phyloP scores from a whole-genome alignment of 2,113 vertebrate species.

The Hemiscyllium ocellatum region DNA sequence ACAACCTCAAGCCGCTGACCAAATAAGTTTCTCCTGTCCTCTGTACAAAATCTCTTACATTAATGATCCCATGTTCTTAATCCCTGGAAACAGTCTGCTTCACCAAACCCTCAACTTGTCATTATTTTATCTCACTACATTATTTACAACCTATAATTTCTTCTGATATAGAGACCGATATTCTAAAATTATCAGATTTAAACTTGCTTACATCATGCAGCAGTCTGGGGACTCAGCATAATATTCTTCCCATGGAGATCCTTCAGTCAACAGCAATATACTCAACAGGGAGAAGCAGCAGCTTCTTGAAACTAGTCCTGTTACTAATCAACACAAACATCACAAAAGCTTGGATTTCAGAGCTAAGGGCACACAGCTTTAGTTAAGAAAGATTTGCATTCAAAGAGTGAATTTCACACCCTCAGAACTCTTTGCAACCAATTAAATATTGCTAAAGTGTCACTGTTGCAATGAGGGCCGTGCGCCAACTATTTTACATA shows the following conservation, averaged over 20 bases:
- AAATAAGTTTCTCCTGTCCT: neutral
- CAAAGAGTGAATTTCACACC: neutral
- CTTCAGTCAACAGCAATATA: neutral
- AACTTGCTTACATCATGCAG: neutral
- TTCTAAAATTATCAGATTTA: neutral
- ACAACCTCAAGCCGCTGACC: neutral
- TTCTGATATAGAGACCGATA: neutral
- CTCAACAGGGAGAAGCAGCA: neutral
- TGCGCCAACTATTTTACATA: too few relatives aligned
- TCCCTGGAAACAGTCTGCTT: neutral
- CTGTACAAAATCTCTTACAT: neutral
- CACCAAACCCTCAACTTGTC: neutral
- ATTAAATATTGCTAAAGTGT: neutral
- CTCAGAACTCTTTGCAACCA: neutral
- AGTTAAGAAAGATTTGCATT: neutral
- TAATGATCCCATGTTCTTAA: neutral
- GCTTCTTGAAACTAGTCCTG: neutral
- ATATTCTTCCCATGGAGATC: neutral
- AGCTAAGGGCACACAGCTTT: neutral
- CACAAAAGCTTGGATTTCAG: neutral
- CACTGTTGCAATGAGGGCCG: neutral
- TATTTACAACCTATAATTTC: neutral
- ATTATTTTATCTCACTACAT: neutral
- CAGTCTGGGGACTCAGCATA: neutral
- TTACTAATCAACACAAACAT: neutral